Conservation (phyloP, 30 jellyfish, hydroid and myxozoan genomes). For the Aurelia sp. region DNA sequence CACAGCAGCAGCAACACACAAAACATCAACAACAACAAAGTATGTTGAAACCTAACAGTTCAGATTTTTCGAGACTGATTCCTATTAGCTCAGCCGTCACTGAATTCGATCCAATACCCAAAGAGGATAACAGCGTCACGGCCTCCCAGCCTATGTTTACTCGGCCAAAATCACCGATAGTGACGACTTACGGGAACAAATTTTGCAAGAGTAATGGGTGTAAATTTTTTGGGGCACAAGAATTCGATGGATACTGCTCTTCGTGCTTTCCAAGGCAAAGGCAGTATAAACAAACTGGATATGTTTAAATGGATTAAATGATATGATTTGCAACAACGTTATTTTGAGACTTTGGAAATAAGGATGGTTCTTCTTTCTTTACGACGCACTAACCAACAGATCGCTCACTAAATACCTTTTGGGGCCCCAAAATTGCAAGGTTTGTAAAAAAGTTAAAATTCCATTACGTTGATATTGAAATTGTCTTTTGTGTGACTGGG, state of each 20-base stretch:
- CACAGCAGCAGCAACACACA: not conserved
- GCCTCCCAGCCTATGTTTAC: not conserved
- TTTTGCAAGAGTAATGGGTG: slow-evolving; percentile 44
- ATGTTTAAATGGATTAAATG: not conserved
- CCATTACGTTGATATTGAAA: not conserved
- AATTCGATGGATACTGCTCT: slow-evolving; percentile 46
- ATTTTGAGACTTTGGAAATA: too few species aligned
- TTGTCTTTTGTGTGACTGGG: not conserved
- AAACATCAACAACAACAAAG: not conserved
- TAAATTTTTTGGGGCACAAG: slow-evolving; percentile 43
- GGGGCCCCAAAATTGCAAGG: too few species aligned
- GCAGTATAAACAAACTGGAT: not conserved
- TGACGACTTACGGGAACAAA: not conserved
- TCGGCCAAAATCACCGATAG: not conserved
- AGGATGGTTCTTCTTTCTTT: too few species aligned
- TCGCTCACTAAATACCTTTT: too few species aligned
- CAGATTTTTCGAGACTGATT: not conserved
- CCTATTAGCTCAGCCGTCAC: not conserved
- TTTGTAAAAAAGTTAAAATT: not conserved
- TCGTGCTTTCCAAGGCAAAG: slow-evolving; percentile 30
- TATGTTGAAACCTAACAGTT: not conserved
- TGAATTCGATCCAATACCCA: not conserved
- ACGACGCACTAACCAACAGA: too few species aligned
- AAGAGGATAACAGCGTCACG: not conserved
- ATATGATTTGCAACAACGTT: too few species aligned